Conservation (phyloP, 2,888 invertebrate species). For the Pediacus dermestoides region DNA sequence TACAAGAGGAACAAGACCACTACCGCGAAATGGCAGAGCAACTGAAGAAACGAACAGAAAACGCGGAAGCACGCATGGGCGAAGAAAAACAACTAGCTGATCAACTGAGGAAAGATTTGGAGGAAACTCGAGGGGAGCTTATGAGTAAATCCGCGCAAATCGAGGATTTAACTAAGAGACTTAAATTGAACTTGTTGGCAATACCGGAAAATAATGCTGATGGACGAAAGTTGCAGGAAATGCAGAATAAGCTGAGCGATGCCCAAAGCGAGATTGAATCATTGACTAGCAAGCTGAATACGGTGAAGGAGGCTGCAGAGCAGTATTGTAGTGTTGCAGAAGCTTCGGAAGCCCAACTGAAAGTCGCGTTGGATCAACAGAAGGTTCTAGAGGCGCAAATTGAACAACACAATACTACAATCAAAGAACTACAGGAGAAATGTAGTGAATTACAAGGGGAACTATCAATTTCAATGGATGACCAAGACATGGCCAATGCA, state of each 20-base stretch:
- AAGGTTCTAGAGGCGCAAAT: slow-evolving; percentile 58
- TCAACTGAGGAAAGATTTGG: slow-evolving; percentile 58
- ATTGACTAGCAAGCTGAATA: slow-evolving; percentile 67
- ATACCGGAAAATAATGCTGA: slow-evolving; percentile 60
- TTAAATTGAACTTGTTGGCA: slow-evolving; percentile 53
- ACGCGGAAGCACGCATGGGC: slow-evolving; percentile 63
- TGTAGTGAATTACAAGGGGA: slow-evolving; percentile 64
- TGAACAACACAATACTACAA: slow-evolving; percentile 57
- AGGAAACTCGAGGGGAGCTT: slow-evolving; percentile 59
- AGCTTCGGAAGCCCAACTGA: slow-evolving; percentile 74
- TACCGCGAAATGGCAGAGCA: slow-evolving; percentile 69
- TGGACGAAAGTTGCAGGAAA: slow-evolving; percentile 63
- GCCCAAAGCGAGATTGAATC: slow-evolving; percentile 64
- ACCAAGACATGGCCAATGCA: slow-evolving; percentile 56
- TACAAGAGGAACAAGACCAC: slow-evolving; percentile 80
- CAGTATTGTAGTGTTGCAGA: slow-evolving; percentile 85
- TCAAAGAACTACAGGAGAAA: slow-evolving; percentile 60
- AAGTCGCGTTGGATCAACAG: slow-evolving; percentile 43
- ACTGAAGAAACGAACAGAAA: slow-evolving; percentile 66
- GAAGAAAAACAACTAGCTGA: slow-evolving; percentile 70
- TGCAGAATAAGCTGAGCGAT: slow-evolving; percentile 64
- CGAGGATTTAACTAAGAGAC: slow-evolving; percentile 67
- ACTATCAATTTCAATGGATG: slow-evolving; percentile 64
- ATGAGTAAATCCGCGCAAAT: slow-evolving; percentile 60
- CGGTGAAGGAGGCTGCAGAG: slow-evolving; percentile 71